These are phyloP conservation scores for Drosophila bunnanda DNA, from an alignment of 2,888 invertebrate species.

Conservation along the genomic window DNA sequence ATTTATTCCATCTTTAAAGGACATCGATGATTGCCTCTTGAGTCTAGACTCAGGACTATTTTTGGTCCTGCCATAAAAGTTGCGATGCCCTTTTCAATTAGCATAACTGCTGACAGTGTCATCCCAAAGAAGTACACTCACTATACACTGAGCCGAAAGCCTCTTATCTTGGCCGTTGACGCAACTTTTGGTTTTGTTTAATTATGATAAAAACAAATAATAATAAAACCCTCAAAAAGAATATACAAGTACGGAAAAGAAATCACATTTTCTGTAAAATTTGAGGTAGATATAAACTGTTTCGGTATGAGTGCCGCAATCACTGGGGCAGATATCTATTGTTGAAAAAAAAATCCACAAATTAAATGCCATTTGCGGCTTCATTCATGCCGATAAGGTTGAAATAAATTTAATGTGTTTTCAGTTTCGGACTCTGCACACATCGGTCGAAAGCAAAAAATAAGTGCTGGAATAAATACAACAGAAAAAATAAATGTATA, in stretches of 20 bases:
- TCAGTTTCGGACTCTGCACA: constrained; percentile 51
- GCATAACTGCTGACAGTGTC: constrained; percentile 13
- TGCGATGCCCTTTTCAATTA: constrained; percentile 9
- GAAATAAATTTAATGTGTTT: constrained; percentile 65
- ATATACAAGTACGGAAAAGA: neutral
- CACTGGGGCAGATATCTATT: constrained; percentile 59
- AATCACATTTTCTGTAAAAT: constrained; percentile 56
- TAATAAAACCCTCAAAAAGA: constrained; percentile 55
- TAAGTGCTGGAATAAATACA: constrained; percentile 19
- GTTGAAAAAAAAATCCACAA: constrained; percentile 63
- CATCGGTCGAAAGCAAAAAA: constrained; percentile 30
- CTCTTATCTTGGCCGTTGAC: constrained; percentile 60
- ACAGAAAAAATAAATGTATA: neutral
- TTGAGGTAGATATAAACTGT: constrained; percentile 41
- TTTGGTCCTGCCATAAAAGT: constrained; percentile 6
- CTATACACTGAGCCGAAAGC: neutral
- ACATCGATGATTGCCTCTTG: neutral
- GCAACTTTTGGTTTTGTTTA: constrained; percentile 61
- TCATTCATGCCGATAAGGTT: constrained; percentile 74
- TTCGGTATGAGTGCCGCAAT: constrained; percentile 23
- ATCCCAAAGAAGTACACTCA: constrained; percentile 1
- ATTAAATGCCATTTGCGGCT: constrained; percentile 76
- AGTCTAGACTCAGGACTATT: constrained; percentile 7
- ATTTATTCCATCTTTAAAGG: neutral
- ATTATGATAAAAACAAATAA: constrained; percentile 68